Percentiles rank a stretch among this genome's conserved stretches.
These are phyloP conservation scores for Thymelicus lineola DNA, from an alignment of 2,888 invertebrate species.

Conservation along the genomic window DNA sequence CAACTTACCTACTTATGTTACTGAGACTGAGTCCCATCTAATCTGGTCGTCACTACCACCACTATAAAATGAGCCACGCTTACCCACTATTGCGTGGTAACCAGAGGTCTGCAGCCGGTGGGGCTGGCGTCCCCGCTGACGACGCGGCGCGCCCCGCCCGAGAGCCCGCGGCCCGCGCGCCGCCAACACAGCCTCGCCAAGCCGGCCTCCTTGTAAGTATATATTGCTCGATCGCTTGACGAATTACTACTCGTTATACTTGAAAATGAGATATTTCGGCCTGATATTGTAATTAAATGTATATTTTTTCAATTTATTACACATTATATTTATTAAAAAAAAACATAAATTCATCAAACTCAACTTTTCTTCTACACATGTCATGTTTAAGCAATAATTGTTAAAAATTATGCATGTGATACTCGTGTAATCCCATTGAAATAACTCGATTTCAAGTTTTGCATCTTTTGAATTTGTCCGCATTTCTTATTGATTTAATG, in stretches of 20 bases:
- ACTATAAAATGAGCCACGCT: background rate
- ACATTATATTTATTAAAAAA: too few relatives aligned
- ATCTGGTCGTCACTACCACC: too few relatives aligned
- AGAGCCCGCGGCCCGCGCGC: slow-evolving; percentile 69
- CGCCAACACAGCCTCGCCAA: slow-evolving; percentile 64
- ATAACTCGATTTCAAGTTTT: slow-evolving; percentile 31
- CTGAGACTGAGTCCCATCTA: too few relatives aligned
- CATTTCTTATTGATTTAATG: slow-evolving; percentile 19
- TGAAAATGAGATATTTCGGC: slow-evolving; percentile 28
- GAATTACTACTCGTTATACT: slow-evolving; percentile 16
- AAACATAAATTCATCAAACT: too few relatives aligned
- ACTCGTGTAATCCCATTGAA: slow-evolving; percentile 2
- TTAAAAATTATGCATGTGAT: slow-evolving; percentile 17
- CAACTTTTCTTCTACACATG: background rate
- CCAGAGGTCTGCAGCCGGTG: slow-evolving; percentile 69
- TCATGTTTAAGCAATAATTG: background rate
- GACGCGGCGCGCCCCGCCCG: slow-evolving; percentile 61
- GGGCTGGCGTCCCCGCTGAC: slow-evolving; percentile 58
- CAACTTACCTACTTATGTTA: too few relatives aligned
- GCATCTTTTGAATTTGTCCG: background rate
- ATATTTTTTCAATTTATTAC: background rate
- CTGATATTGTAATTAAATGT: background rate
- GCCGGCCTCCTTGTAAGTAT: slow-evolving; percentile 75
- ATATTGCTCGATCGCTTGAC: slow-evolving; percentile 1
- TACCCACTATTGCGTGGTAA: background rate